Evolutionary conservation across 2,888 invertebrate species (phyloP).

Genomic region (Cantharis rustica): DNA sequence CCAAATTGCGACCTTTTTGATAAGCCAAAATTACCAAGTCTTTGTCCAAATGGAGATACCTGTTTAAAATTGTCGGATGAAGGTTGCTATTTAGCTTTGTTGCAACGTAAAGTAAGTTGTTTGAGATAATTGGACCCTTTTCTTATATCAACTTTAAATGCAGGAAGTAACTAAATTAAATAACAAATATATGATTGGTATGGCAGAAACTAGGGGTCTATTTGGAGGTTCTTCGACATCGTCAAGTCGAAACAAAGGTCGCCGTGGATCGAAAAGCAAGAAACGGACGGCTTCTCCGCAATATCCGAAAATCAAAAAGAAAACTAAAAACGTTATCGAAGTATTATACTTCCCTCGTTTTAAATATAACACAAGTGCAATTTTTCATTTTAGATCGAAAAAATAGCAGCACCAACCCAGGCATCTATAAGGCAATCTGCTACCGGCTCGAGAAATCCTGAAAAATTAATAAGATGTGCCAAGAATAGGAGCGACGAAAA

Average conservation of each 20-base stretch:
- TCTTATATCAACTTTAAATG: constrained; percentile 4
- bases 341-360: constrained; percentile 33
- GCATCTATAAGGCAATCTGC: constrained; percentile 63
- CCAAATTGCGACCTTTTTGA: constrained; percentile 75
- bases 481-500: constrained; percentile 19
- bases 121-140: not conserved
- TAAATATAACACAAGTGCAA: not conserved
- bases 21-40: constrained; percentile 62
- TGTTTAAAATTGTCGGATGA: constrained; percentile 58
- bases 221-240: constrained; percentile 60
- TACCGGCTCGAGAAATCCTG: constrained; percentile 37
- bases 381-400: constrained; percentile 60
- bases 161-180: constrained; percentile 76
- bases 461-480: constrained; percentile 36
- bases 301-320: constrained; percentile 39
- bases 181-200: constrained; percentile 82
- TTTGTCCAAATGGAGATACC: constrained; percentile 60
- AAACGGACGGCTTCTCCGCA: constrained; percentile 41
- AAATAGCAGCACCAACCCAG: constrained; percentile 70
- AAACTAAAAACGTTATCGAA: constrained; percentile 43
- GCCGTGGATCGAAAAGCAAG: constrained; percentile 49
- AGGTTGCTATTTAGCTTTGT: constrained; percentile 70
- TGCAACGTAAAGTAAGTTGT: constrained; percentile 68
- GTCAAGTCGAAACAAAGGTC: constrained; percentile 54
- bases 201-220: constrained; percentile 79